phyloP scores from a whole-genome alignment of 1,140 invertebrate species.

The Ganaspis sp. region DNA sequence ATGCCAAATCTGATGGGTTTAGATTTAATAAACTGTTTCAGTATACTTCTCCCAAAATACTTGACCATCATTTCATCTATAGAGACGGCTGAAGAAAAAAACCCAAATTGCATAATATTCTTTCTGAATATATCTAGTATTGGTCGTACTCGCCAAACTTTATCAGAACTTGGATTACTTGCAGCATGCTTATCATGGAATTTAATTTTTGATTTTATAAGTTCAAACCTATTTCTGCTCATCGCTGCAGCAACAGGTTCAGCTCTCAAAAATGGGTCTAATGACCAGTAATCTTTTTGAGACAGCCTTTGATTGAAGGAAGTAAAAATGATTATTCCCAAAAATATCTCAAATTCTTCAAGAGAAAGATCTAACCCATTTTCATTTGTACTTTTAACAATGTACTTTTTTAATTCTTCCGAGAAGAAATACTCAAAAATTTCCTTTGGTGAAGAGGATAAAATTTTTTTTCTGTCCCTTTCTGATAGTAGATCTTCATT shows the following conservation, averaged over 20 bases:
- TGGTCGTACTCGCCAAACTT: constrained; percentile 24
- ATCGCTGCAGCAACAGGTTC: background rate
- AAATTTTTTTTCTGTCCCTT: constrained; percentile 30
- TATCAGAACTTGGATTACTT: background rate
- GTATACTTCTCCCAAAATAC: constrained; percentile 24
- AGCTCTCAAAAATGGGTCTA: background rate
- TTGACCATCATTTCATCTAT: constrained; percentile 42
- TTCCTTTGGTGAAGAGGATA: background rate
- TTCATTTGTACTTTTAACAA: constrained; percentile 33
- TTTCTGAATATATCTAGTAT: constrained; percentile 4
- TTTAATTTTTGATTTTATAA: background rate
- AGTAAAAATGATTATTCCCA: constrained; percentile 40
- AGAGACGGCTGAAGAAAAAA: constrained; percentile 29
- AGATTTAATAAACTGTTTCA: constrained; percentile 41
- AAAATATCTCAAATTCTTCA: constrained; percentile 41
- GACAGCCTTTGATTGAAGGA: constrained; percentile 40
- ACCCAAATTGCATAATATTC: constrained; percentile 28
- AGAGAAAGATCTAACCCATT: constrained; percentile 32
- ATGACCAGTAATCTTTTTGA: constrained; percentile 34
- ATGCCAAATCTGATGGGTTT: constrained; percentile 33
- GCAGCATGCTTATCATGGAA: background rate
- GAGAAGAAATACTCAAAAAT: constrained; percentile 44
- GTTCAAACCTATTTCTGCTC: background rate
- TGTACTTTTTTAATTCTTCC: constrained; percentile 35
- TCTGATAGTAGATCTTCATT: constrained; percentile 37